phyloP scores from a whole-genome alignment of 1,140 invertebrate genomes.

The Whitmania pigra region DNA sequence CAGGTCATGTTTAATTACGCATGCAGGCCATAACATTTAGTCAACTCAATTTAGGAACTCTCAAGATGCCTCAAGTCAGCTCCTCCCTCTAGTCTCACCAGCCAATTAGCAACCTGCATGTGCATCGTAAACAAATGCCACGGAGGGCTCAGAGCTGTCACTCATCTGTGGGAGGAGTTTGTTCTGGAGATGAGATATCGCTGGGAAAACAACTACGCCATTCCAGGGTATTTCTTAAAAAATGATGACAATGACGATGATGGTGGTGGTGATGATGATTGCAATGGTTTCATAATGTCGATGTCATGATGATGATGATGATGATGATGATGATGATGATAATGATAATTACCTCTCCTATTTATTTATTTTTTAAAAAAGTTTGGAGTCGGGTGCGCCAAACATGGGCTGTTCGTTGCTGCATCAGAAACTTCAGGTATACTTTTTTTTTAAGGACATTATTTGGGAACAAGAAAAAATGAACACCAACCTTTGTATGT shows the following conservation, averaged over 20 bases:
- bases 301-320: too few relatives aligned
- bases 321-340: too few relatives aligned
- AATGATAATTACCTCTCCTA: too few relatives aligned
- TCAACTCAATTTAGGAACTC: slow-evolving; percentile 28
- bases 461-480: too few relatives aligned
- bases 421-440: slow-evolving; percentile 73
- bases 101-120: slow-evolving; percentile 66
- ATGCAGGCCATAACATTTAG: not conserved
- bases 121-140: slow-evolving; percentile 62
- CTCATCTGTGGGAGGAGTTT: slow-evolving; percentile 84
- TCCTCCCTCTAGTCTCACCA: slow-evolving; percentile 62
- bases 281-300: too few relatives aligned
- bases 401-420: slow-evolving; percentile 73
- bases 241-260: too few relatives aligned
- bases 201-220: slow-evolving; percentile 65
- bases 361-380: slow-evolving; percentile 34
- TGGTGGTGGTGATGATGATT: too few relatives aligned
- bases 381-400: slow-evolving; percentile 61
- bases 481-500: too few relatives aligned
- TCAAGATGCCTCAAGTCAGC: slow-evolving; percentile 54
- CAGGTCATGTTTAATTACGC: slow-evolving; percentile 12
- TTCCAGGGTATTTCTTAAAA: slow-evolving; percentile 64
- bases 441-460: too few relatives aligned
- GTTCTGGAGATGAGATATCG: slow-evolving; percentile 73
- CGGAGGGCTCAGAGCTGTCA: slow-evolving; percentile 64